These are phyloP conservation scores for Halcyon malimbica DNA, from an alignment of 2,113 vertebrate species.

Conservation along the genomic window DNA sequence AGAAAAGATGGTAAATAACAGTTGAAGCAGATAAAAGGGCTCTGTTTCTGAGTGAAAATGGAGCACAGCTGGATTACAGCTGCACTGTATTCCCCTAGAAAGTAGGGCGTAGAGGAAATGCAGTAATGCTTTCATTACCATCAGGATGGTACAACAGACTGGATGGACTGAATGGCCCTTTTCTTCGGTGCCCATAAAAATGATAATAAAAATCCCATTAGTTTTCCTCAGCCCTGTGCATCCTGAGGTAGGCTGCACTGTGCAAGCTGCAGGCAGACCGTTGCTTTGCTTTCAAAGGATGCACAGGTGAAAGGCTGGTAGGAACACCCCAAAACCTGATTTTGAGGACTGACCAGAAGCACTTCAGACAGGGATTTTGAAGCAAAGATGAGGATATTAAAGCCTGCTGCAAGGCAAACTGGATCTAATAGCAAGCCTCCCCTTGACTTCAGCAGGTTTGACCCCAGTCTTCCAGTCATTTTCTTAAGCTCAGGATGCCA, in stretches of 20 bases:
- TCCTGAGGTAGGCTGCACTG: background rate
- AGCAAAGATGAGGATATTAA: background rate
- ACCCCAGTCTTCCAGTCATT: background rate
- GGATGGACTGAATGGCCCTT: background rate
- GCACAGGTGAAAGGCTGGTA: background rate
- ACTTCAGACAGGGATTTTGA: background rate
- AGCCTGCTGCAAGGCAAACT: background rate
- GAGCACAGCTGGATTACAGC: constrained; percentile 78
- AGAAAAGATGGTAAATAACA: constrained; percentile 32
- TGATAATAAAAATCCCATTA: background rate
- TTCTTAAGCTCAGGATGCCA: background rate
- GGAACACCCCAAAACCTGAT: background rate
- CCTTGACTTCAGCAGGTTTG: accelerated
- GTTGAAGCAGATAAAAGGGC: constrained; percentile 72
- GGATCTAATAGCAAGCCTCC: background rate
- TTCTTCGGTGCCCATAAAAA: background rate
- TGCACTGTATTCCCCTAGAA: constrained; percentile 43
- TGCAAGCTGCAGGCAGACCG: accelerated
- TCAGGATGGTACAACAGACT: constrained; percentile 27
- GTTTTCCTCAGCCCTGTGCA: accelerated
- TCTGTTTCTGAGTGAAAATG: constrained; percentile 73
- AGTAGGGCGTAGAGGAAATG: constrained; percentile 50
- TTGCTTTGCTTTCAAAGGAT: background rate
- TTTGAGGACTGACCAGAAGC: background rate
- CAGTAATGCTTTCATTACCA: background rate